Evolutionary conservation across 2,888 invertebrate species (phyloP).

Genomic region (Palloptera scutellata): DNA sequence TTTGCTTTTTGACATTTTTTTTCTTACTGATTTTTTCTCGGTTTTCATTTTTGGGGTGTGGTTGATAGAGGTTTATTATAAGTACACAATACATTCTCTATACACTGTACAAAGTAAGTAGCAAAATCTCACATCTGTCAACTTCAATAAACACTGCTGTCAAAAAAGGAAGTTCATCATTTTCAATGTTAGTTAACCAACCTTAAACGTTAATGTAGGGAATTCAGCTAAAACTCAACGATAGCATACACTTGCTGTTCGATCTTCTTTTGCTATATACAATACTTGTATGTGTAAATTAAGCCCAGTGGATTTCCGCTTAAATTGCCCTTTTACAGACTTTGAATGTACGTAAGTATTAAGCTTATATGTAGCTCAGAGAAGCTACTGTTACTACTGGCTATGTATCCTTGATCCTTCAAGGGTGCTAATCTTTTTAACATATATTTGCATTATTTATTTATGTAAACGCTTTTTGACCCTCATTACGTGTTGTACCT

Average conservation of each 20-base stretch:
- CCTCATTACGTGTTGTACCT: constrained; percentile 47
- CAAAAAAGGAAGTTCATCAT: constrained; percentile 56
- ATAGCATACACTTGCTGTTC: no score
- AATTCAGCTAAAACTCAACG: no score
- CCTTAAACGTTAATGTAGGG: no score
- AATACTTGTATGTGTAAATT: constrained; percentile 28
- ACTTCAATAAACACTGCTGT: constrained; percentile 55
- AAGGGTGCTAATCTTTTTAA: constrained; percentile 58
- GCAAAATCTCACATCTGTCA: constrained; percentile 60
- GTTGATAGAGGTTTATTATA: no score
- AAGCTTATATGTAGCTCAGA: background rate
- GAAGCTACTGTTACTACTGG: background rate
- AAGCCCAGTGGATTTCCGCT: constrained; percentile 27
- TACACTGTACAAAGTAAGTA: background rate
- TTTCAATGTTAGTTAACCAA: constrained; percentile 26
- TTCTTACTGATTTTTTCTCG: constrained; percentile 1
- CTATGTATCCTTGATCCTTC: constrained; percentile 29
- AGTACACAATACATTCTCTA: background rate
- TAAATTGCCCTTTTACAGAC: constrained; percentile 31
- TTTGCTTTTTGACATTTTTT: no score
- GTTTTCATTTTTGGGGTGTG: background rate
- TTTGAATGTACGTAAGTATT: constrained; percentile 3
- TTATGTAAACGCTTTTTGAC: constrained; percentile 45
- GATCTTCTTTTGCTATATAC: background rate
- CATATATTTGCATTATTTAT: constrained; percentile 59